Evolutionary conservation across 92 coral and sea anemone species (phyloP), one percentile per base, ranked within the genome.

Genomic region (Porites lobata): DNA sequence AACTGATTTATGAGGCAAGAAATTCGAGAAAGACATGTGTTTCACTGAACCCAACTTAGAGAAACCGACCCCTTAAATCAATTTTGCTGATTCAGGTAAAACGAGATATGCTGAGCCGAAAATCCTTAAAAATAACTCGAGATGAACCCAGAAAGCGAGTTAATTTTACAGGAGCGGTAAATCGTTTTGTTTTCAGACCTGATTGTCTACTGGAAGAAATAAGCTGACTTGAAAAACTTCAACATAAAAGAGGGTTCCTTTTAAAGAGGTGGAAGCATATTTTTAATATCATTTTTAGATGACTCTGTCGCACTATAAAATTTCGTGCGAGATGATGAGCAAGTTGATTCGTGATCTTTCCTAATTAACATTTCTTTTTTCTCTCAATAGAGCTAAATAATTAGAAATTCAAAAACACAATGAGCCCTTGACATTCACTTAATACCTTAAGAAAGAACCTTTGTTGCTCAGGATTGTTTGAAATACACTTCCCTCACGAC

Each of bases 151-250:
- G 21, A 62, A 15, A 62, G 20, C 66, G 17, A 0, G 19, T 18
- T 56, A 56, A 14, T 9, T 56, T 56, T 56, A 10, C 3, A 0
- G 61, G 7, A 24, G 3, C 14, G 29, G 50, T 26, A 56, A 76
- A 58, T 22, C 51, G 19, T 24, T 26, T 76, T 76, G 80, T 57
- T 58, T 74, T 76, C 6, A 14, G 58, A 74, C 19, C 38, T 74
- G 32, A 74, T 50, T 32, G 80, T 56, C 66, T 24, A 12, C 13
- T 13, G 67, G 51, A 24, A 24, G 9, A 54, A 50, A 76, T 76
- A 56, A 76, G 14, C 66, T 74, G 47, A 13, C 63, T 74, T 74
- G 67, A 76, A 26, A 76, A 57, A 75, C 32, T 21, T 76, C 51
- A 14, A 29, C 14, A 8, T 38, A 21, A 22, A 57, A 38, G 67